Base-by-base conservation (phyloP, 2,113 vertebrate species). In the Spheniscus mendiculus region DNA sequence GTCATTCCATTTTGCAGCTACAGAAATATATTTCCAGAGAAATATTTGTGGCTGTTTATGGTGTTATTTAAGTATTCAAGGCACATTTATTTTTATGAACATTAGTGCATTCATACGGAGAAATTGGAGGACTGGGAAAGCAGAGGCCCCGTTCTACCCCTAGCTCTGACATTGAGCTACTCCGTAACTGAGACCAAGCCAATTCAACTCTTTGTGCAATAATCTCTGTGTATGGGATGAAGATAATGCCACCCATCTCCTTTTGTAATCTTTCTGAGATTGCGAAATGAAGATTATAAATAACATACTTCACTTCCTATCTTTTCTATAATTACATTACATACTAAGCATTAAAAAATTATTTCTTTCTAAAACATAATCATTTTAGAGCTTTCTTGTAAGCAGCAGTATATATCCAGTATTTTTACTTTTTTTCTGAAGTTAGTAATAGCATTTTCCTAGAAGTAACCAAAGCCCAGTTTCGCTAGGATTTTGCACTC, bases 81-180 rank as follows among this genome's bases (percentile, higher is more conserved):
- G 6, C 5, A 62, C 27, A 50, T 56, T 83, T 50, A 20, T 45
- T 83, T 87, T 87, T 65, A 70, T 27, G 27, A 63, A 83, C 1
- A 11, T 17, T 27, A 7, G 6, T 49, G 2, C 4, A 74, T 45
- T 72, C 10, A 22, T 26, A 40, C 0, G 8, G n/a, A 81, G 36
- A 77, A 90, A 21, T 2, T 70, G 6, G 45, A 91, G n/a, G 19
- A 47, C n/a, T 77, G 20, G 13, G 14, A 71, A 83, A 81, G 17
- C 5, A 3, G 13, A 80, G 20, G 11, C 3, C 29, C 2, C 2
- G 0, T 66, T 83, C 42, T 36, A 55, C 8, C 15, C 2, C 42
- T 84, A 16, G 2, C 16, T 83, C 59, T 92, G 56, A 72, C 18
- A 34, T 2, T 40, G 16, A 44, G 4, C 3, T 74, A 10, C 30